Percentiles rank a stretch among this genome's conserved stretches.
Conservation (phyloP, 2,888 invertebrate species). For the Criorhina ranunculi region DNA sequence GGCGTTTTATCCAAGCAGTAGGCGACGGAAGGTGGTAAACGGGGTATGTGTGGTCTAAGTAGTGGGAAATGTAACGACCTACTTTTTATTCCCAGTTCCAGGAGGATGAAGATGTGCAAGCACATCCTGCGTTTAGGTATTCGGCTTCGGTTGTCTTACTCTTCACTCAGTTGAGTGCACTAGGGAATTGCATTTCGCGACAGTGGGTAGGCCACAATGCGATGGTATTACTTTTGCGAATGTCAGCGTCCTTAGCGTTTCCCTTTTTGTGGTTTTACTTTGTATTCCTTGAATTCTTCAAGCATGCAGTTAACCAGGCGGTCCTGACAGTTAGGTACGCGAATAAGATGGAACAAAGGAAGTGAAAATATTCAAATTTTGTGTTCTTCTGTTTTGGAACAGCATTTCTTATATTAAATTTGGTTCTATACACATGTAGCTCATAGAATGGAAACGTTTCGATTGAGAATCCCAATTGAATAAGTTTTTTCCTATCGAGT, state of each 20-base stretch:
- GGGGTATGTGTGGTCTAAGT: constrained; percentile 13
- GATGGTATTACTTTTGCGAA: constrained; percentile 46
- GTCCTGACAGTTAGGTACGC: constrained; percentile 19
- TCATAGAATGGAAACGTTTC: too few species aligned
- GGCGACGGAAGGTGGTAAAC: not conserved
- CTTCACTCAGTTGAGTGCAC: constrained; percentile 46
- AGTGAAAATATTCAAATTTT: constrained; percentile 12
- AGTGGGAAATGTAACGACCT: constrained; percentile 39
- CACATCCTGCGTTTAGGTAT: constrained; percentile 37
- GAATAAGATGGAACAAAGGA: constrained; percentile 10
- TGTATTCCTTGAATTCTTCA: constrained; percentile 42
- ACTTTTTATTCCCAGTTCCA: constrained; percentile 30
- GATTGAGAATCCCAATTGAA: too few species aligned
- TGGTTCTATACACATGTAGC: too few species aligned
- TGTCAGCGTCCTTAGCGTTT: constrained; percentile 42
- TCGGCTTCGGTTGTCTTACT: constrained; percentile 2
- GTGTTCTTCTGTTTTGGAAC: not conserved
- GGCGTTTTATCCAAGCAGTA: constrained; percentile 32
- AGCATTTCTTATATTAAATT: too few species aligned
- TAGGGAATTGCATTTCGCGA: constrained; percentile 56
- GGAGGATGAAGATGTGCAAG: constrained; percentile 23
- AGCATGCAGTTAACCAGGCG: constrained; percentile 44
- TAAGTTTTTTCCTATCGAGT: too few species aligned
- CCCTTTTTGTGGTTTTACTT: constrained; percentile 30
- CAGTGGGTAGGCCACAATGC: constrained; percentile 29